These are phyloP conservation scores for Manis javanica DNA, from an alignment of 2,797 vertebrate species.

Conservation along the genomic window DNA sequence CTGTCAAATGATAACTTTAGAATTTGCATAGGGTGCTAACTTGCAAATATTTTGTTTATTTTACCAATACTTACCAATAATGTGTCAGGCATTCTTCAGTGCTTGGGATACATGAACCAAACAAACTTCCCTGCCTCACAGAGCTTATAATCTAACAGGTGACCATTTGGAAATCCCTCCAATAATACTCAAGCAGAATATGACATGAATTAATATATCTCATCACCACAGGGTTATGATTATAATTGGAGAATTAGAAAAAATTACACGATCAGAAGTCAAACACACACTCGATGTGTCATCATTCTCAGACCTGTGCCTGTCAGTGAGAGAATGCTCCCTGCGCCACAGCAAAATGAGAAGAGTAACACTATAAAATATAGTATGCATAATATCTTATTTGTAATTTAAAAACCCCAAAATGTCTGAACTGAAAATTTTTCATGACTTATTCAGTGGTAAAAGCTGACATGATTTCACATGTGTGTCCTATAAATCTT, in stretches of 20 bases:
- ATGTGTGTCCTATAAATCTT: neutral
- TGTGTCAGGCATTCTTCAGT: neutral
- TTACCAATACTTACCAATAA: neutral
- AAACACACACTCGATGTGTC: rapidly evolving
- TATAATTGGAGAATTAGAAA: neutral
- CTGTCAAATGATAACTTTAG: neutral
- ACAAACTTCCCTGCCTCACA: neutral
- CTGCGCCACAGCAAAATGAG: neutral
- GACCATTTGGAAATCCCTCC: neutral
- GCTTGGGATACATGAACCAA: neutral
- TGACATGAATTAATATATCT: neutral
- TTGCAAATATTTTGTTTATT: slow-evolving; percentile 1
- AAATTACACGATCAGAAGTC: neutral
- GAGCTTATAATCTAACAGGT: neutral
- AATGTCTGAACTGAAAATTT: neutral
- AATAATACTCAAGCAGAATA: neutral
- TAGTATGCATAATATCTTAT: neutral
- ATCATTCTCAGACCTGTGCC: neutral
- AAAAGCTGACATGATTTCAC: neutral
- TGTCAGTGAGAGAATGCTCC: neutral
- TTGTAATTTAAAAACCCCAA: neutral
- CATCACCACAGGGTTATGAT: neutral
- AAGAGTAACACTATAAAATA: neutral
- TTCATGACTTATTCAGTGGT: neutral
- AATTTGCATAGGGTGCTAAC: neutral